These are phyloP conservation scores for Thelohanellus kitauei DNA, from an alignment of 30 jellyfish, hydroid and myxozoan genomes.

Conservation along the genomic window DNA sequence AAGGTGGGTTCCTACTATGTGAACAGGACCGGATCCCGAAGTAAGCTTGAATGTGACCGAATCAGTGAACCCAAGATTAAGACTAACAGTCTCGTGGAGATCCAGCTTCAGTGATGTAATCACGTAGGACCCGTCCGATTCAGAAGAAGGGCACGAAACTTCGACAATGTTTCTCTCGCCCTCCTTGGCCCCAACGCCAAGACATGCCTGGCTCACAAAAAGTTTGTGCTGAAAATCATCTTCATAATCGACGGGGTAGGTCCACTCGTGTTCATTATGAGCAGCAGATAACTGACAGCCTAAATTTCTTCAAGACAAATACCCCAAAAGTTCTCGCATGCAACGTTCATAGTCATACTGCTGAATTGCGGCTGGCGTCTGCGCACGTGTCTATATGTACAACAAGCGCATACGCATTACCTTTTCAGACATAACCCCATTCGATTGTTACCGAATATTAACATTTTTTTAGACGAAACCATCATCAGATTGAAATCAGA, in stretches of 20 bases:
- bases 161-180: slow-evolving; percentile 62
- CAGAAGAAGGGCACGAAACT: slow-evolving; percentile 26
- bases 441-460: too few species aligned
- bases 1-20: slow-evolving; percentile 24
- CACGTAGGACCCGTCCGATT: slow-evolving; percentile 12
- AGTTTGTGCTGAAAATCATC: slow-evolving; percentile 30
- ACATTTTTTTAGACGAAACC: too few species aligned
- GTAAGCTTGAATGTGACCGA: slow-evolving; percentile 18
- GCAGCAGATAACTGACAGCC: slow-evolving; percentile 23
- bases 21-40: slow-evolving; percentile 18
- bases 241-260: slow-evolving; percentile 19
- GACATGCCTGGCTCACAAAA: slow-evolving; percentile 16
- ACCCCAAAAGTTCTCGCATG: too few species aligned
- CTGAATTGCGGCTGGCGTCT: too few species aligned
- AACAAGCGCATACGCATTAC: too few species aligned
- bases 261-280: slow-evolving; percentile 23
- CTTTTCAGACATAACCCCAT: too few species aligned
- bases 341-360: too few species aligned
- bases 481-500: too few species aligned
- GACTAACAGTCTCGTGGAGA: slow-evolving; percentile 19
- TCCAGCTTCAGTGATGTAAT: slow-evolving; percentile 23
- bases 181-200: slow-evolving; percentile 49
- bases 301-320: too few species aligned
- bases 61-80: slow-evolving; percentile 26
- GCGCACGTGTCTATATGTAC: too few species aligned